These are phyloP conservation scores for Amniataba percoides DNA, from an alignment of 2,797 vertebrate genomes.

Conservation along the genomic window DNA sequence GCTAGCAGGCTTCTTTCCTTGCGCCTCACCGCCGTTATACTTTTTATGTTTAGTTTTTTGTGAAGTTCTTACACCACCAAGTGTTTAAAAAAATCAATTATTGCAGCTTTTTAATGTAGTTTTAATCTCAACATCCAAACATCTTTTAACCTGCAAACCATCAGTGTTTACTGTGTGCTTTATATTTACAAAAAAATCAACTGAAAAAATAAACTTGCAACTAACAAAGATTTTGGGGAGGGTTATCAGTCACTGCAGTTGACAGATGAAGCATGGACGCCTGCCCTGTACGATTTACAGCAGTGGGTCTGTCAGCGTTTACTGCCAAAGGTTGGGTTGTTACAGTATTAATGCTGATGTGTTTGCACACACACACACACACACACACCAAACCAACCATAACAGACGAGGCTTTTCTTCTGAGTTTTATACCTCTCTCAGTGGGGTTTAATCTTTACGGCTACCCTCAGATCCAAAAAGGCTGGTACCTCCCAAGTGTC, in stretches of 20 bases:
- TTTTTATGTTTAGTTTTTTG: too few relatives aligned
- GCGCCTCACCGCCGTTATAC: background rate
- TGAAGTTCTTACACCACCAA: background rate
- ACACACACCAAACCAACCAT: conserved; percentile 42
- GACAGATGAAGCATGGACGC: conserved; percentile 58
- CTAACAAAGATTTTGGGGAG: conserved; percentile 13
- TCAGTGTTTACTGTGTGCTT: background rate
- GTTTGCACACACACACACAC: conserved; percentile 5
- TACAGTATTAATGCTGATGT: conserved; percentile 43
- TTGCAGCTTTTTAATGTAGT: background rate
- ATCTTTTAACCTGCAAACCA: conserved; percentile 30
- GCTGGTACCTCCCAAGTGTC: conserved; percentile 46
- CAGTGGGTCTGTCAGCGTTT: conserved; percentile 42
- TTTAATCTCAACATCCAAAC: background rate
- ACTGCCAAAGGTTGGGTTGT: conserved; percentile 57
- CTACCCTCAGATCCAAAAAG: conserved; percentile 43
- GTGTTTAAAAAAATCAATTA: too few relatives aligned
- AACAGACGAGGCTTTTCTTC: conserved; percentile 32
- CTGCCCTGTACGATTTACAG: conserved; percentile 57
- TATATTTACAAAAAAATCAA: background rate
- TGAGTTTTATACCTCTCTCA: conserved; percentile 41
- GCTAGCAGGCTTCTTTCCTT: background rate
- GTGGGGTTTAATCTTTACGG: conserved; percentile 52
- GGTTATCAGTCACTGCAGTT: conserved; percentile 15
- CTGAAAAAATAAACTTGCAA: background rate